A percentile compares a stretch with the other conserved stretches of the same genome.
Conservation (phyloP, 37 sponge, comb jelly and placozoan species). For the Chondrilla cf. caribensis region DNA sequence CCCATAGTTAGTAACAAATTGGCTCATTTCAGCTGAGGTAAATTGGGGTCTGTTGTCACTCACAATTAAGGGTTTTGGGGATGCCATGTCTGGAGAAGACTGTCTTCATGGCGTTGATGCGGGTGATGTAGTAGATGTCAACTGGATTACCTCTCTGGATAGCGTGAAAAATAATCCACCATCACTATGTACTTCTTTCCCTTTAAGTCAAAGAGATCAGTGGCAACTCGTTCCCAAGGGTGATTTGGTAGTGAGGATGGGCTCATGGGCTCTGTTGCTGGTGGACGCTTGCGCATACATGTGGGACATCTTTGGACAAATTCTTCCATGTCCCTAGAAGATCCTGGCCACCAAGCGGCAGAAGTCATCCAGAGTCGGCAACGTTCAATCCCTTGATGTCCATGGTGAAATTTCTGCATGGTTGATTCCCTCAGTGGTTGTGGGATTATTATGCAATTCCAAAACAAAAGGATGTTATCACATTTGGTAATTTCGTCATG, state of each 20-base stretch:
- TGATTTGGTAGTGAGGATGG: constrained; percentile 19
- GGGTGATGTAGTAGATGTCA: constrained; percentile 25
- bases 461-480: constrained; percentile 9
- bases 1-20: constrained; percentile 35
- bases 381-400: constrained; percentile 16
- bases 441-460: not conserved
- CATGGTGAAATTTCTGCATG: constrained; percentile 13
- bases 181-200: constrained; percentile 32
- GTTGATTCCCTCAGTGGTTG: not conserved
- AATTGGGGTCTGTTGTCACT: constrained; percentile 62
- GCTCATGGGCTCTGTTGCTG: constrained; percentile 14
- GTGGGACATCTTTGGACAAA: constrained; percentile 4
- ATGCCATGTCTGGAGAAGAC: constrained; percentile 40
- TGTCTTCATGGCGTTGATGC: constrained; percentile 30
- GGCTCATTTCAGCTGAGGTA: constrained; percentile 24
- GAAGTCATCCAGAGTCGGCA: not conserved
- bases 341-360: constrained; percentile 32
- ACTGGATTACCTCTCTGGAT: constrained; percentile 26
- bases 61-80: constrained; percentile 25
- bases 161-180: constrained; percentile 43
- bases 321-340: constrained; percentile 1
- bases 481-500: too few relatives aligned
- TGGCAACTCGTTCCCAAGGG: constrained; percentile 42
- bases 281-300: not conserved
- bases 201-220: constrained; percentile 31